A percentile compares a stretch with the other conserved stretches of the same genome.
Conservation (phyloP, 2,888 invertebrate genomes). For the Autographa pulchrina region DNA sequence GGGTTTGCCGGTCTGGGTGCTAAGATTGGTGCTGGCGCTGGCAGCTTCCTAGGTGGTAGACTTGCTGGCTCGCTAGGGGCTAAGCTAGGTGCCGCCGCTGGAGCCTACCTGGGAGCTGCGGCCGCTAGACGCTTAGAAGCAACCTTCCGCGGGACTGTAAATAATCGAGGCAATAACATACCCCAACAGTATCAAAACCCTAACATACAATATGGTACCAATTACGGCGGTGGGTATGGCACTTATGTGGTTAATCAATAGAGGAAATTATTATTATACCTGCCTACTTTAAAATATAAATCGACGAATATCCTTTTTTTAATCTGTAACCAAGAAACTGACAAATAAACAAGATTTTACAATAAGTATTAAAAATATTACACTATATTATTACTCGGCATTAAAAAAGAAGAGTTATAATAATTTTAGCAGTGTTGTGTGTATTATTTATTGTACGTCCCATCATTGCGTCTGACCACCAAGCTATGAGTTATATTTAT, state of each 20-base stretch:
- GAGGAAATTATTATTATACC: background rate
- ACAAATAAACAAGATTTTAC: background rate
- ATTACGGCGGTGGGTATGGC: background rate
- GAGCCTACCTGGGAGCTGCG: conserved; percentile 36
- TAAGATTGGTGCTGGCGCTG: conserved; percentile 29
- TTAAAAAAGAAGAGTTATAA: no score
- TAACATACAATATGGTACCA: background rate
- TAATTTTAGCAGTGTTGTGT: no score
- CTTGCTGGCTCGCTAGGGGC: conserved; percentile 31
- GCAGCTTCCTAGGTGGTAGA: conserved; percentile 20
- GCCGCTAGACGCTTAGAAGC: conserved; percentile 15
- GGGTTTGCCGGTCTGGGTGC: conserved; percentile 3
- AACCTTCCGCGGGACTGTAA: background rate
- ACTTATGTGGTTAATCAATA: background rate
- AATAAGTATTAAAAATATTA: background rate
- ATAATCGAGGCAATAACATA: background rate
- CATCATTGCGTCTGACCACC: no score
- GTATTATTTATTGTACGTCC: no score
- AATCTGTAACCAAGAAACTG: background rate
- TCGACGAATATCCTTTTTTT: background rate
- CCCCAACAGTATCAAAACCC: background rate
- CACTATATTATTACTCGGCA: no score
- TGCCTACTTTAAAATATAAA: background rate
- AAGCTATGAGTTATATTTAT: no score
- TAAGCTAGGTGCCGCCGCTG: conserved; percentile 34